A percentile compares a stretch with the other conserved stretches of the same genome.
Evolutionary conservation across 2,797 vertebrate species (phyloP).

Genomic region (Megaceryle alcyon): DNA sequence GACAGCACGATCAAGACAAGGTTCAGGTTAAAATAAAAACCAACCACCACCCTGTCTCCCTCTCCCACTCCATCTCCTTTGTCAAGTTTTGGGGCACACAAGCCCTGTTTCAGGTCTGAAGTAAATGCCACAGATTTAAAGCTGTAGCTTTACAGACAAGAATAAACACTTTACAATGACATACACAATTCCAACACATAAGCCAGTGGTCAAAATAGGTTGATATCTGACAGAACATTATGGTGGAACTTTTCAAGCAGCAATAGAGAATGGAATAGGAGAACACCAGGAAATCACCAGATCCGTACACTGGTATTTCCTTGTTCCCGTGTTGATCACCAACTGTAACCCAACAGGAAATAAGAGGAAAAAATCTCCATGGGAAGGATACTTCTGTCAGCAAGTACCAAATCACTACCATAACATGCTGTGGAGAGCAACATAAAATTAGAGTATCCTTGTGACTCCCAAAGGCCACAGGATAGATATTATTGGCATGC

Average conservation of each 20-base stretch:
- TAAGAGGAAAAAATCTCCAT: background rate
- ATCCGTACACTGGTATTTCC: background rate
- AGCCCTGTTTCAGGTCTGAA: background rate
- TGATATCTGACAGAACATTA: background rate
- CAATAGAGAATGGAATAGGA: background rate
- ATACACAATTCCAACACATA: background rate
- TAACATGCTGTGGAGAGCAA: background rate
- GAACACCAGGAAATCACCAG: background rate
- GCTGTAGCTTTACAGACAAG: background rate
- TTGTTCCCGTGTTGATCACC: background rate
- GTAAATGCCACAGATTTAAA: background rate
- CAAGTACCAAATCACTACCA: background rate
- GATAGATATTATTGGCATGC: background rate
- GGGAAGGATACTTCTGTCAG: background rate
- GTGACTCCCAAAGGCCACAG: background rate
- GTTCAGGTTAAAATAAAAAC: background rate
- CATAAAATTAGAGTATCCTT: background rate
- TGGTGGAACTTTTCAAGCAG: background rate
- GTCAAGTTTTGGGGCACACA: background rate
- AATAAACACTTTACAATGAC: background rate
- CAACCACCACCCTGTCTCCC: too few relatives aligned
- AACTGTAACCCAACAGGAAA: background rate
- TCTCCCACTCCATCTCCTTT: fast-evolving
- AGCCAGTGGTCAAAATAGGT: background rate
- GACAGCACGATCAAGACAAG: background rate